phyloP scores from a whole-genome alignment of 2,888 invertebrate genomes.

The Cylloceria caligata region DNA sequence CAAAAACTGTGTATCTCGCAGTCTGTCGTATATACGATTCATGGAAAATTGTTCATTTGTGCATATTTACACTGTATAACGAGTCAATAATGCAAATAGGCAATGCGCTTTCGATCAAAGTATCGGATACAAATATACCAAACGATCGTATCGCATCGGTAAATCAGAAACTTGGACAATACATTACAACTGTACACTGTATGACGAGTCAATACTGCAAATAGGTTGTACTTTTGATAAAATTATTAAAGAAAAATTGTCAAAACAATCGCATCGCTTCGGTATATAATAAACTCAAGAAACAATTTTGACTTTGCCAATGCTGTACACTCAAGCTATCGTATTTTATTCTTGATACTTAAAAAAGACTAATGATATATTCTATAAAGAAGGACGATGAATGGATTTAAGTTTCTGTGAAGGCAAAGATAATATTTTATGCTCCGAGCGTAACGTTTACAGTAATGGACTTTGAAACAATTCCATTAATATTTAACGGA shows the following conservation, averaged over 20 bases:
- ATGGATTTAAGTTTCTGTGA: not conserved
- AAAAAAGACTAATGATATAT: constrained; percentile 17
- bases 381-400: not conserved
- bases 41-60: not conserved
- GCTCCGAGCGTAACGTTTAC: constrained; percentile 22
- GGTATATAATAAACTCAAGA: constrained; percentile 11
- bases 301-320: constrained; percentile 28
- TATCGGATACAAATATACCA: not conserved
- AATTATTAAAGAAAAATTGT: not conserved
- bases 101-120: not conserved
- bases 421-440: constrained; percentile 36
- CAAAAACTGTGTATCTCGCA: too few relatives aligned
- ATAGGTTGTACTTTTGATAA: not conserved
- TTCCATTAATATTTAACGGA: constrained; percentile 48
- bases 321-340: constrained; percentile 9
- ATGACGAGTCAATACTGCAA: not conserved
- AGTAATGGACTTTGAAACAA: constrained; percentile 43
- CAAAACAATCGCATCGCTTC: not conserved
- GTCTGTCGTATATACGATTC: not conserved
- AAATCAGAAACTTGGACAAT: too few relatives aligned
- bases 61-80: not conserved
- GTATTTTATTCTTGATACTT: constrained; percentile 9
- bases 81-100: not conserved
- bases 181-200: not conserved
- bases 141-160: too few relatives aligned